phyloP scores from a whole-genome alignment of 2,113 vertebrate genomes.

The Ifrita kowaldi region DNA sequence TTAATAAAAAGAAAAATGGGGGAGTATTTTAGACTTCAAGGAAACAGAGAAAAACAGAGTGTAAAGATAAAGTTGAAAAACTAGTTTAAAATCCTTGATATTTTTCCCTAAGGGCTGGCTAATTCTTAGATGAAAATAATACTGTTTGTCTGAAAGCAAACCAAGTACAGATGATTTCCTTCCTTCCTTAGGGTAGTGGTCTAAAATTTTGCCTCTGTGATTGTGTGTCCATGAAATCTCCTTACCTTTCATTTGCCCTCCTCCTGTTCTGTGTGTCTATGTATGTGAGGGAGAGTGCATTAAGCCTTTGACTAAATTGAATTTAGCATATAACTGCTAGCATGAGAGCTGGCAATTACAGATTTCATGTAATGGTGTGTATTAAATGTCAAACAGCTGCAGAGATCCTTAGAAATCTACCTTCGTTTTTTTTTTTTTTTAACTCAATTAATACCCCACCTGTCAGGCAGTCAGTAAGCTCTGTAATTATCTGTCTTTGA shows the following conservation, averaged over 20 bases:
- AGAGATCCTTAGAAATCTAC: background rate
- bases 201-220: background rate
- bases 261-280: background rate
- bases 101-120: background rate
- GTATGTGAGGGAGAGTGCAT: background rate
- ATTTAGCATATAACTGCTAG: background rate
- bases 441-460: background rate
- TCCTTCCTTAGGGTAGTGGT: background rate
- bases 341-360: background rate
- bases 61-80: background rate
- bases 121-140: background rate
- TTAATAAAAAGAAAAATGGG: background rate
- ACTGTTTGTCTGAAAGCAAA: background rate
- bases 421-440: background rate
- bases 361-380: background rate
- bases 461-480: background rate
- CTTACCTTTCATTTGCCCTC: background rate
- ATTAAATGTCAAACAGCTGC: constrained; percentile 2
- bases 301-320: background rate
- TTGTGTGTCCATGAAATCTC: background rate
- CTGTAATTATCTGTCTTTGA: background rate
- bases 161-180: background rate
- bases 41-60: background rate
- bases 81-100: background rate
- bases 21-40: background rate